These are phyloP conservation scores for Lindbergichthys nudifrons DNA, from an alignment of 2,797 vertebrate species.

Conservation along the genomic window DNA sequence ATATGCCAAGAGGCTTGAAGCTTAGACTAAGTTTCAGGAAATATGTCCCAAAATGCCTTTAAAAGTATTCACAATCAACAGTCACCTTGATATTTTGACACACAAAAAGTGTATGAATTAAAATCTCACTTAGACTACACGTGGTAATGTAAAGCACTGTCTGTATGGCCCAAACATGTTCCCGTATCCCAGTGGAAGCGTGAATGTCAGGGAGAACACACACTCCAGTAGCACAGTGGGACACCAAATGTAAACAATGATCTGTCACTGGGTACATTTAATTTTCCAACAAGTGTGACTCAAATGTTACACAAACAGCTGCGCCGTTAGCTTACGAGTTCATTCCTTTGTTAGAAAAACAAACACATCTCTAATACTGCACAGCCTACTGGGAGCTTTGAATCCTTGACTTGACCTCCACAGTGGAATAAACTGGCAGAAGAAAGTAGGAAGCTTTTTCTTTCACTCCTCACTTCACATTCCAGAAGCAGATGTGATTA, in stretches of 20 bases:
- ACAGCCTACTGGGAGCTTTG: conserved; percentile 2
- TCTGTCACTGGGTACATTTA: neutral
- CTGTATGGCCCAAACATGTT: neutral
- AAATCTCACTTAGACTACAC: neutral
- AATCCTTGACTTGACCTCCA: conserved; percentile 63
- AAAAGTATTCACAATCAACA: neutral
- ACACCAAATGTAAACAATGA: conserved; percentile 23
- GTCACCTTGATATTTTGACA: neutral
- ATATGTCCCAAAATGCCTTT: neutral
- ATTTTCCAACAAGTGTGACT: conserved; percentile 27
- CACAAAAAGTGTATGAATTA: neutral
- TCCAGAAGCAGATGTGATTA: conserved; percentile 43
- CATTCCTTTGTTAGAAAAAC: conserved; percentile 36
- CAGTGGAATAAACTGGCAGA: conserved; percentile 36
- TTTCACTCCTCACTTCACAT: conserved; percentile 46
- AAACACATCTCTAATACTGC: conserved; percentile 42
- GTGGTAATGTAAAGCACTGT: neutral
- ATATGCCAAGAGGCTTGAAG: neutral
- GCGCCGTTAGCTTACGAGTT: conserved; percentile 28
- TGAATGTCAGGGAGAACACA: neutral
- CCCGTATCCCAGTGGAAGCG: neutral
- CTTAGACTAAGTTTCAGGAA: neutral
- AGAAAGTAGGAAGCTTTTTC: conserved; percentile 31
- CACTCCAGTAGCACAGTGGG: neutral
- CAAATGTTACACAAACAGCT: conserved; percentile 38